Base-by-base conservation (phyloP, 1,140 invertebrate genomes). In the Hypsibius dujardini region DNA sequence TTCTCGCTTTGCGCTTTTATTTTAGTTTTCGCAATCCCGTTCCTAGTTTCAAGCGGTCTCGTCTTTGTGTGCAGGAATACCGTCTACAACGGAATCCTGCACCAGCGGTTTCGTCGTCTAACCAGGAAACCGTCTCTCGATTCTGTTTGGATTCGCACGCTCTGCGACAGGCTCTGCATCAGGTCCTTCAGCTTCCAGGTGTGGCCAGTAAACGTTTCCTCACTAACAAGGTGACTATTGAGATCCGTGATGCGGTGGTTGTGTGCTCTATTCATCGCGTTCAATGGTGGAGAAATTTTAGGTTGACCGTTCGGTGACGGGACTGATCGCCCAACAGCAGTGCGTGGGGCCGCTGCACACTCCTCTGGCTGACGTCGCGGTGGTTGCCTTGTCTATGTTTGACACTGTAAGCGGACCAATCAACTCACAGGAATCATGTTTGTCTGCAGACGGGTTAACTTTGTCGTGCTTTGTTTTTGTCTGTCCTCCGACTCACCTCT, bases 261-360 rank as follows among this genome's bases (percentile, higher is more conserved):
- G 46, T 2, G 46, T 40, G 70, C 28, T 74, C 71, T 1, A 74
- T 47, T 74, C 28, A 28, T 28, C 28, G 28, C 28, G 28, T 28
- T 28, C 28, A 28, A 28, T 28, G 28, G 28, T 28, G 28, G 28
- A 28, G 28, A 28, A 28, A 0, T 60, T 67, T 15, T 73, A 82
- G 80, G 82, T 98, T 1, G 95, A 98, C 79, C 84, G 95, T 69
- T 95, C 91, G 79, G 95, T 98, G 1, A 90, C 90, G n/a, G 82
- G 83, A 47, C 81, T 96, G 45, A 85, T 97, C 67, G 93, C 90
- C 1, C 94, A 97, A 80, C 94, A 98, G 76, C 95, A 98, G 78
- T 98, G 94, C 79, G 91, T 98, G 69, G 94, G 95, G 1, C 92
- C 93, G 0, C 80, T 96, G 1, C 94, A 98, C 77, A 93, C 90